Evolutionary conservation across 37 sponge, comb jelly and placozoan species (phyloP).

Genomic region (Geodia barretti): DNA sequence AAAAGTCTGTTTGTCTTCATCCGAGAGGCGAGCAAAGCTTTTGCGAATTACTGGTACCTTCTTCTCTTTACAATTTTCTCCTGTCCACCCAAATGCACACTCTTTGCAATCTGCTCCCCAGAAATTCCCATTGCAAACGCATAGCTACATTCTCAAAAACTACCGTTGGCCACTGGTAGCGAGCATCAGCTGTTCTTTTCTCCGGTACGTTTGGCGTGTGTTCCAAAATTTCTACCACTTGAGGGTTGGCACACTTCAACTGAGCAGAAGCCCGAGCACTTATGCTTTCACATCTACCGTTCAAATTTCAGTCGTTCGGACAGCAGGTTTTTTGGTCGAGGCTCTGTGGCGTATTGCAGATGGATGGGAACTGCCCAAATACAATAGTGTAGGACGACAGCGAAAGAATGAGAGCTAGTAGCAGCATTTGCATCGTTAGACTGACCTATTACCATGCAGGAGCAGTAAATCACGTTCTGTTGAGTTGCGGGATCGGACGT

Average conservation of each 20-base stretch:
- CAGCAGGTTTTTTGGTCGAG: neutral
- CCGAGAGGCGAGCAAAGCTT: slow-evolving; percentile 4
- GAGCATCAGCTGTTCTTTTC: slow-evolving; percentile 19
- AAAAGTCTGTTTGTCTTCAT: slow-evolving; percentile 15
- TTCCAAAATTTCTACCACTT: neutral
- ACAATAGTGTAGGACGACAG: neutral
- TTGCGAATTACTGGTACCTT: neutral
- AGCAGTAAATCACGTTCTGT: no score
- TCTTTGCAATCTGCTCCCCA: slow-evolving; percentile 35
- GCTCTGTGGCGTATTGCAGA: neutral
- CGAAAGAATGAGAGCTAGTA: neutral
- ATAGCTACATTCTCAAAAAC: slow-evolving; percentile 40
- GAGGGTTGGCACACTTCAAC: neutral
- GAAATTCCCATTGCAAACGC: slow-evolving; percentile 22
- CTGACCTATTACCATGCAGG: no score
- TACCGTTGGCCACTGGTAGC: slow-evolving; percentile 35
- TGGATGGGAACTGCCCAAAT: neutral
- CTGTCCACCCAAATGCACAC: slow-evolving; percentile 41
- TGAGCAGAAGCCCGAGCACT: neutral
- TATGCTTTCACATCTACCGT: neutral
- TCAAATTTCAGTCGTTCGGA: neutral
- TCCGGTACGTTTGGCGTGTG: neutral
- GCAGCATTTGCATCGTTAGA: neutral
- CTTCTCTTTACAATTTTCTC: slow-evolving; percentile 1
- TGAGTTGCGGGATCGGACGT: no score